Percentiles rank a stretch among this genome's conserved stretches.
Conservation (phyloP, 2,888 invertebrate species). For the Apotomis turbidana region DNA sequence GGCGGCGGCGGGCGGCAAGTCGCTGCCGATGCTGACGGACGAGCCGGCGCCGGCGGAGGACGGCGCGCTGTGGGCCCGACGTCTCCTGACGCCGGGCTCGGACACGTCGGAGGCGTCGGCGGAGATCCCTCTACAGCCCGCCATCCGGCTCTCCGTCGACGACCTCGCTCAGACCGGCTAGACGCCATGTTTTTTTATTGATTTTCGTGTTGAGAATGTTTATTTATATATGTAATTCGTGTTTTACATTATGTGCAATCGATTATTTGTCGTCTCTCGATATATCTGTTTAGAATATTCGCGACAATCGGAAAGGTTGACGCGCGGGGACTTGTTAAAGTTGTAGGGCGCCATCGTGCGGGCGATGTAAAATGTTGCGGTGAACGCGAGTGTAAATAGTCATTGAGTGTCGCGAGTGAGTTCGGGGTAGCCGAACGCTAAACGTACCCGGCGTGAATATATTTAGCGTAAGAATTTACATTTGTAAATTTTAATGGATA, state of each 20-base stretch:
- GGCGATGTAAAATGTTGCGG: constrained; percentile 26
- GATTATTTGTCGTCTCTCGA: constrained; percentile 51
- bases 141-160: constrained; percentile 66
- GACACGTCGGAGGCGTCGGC: constrained; percentile 71
- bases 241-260: constrained; percentile 63
- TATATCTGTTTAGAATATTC: constrained; percentile 11
- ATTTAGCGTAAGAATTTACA: constrained; percentile 70
- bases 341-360: constrained; percentile 22
- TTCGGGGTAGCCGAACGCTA: constrained; percentile 27
- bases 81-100: constrained; percentile 68
- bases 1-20: constrained; percentile 58
- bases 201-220: constrained; percentile 38
- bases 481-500: constrained; percentile 77
- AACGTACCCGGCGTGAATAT: constrained; percentile 45
- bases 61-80: constrained; percentile 63
- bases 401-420: constrained; percentile 42
- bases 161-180: constrained; percentile 68
- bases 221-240: constrained; percentile 47
- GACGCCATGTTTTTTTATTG: constrained; percentile 37
- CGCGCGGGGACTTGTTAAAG: constrained; percentile 22
- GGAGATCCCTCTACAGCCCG: constrained; percentile 74
- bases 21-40: constrained; percentile 77
- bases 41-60: constrained; percentile 65
- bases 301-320: constrained; percentile 1
- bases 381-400: constrained; percentile 57